phyloP scores from a whole-genome alignment of 2,113 vertebrate genomes.

The Toxotes jaculatrix region DNA sequence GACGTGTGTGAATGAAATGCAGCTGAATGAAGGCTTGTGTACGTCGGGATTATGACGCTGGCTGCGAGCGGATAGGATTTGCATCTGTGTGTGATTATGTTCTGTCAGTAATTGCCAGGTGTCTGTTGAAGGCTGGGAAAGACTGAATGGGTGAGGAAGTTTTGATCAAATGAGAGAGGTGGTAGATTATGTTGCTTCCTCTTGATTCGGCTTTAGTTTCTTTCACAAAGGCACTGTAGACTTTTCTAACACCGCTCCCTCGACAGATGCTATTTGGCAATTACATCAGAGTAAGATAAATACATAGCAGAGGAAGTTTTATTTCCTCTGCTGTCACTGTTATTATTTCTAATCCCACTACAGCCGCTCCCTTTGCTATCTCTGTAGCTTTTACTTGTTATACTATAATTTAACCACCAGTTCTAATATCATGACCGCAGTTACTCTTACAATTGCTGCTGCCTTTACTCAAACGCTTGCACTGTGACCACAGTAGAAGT shows the following conservation, averaged over 20 bases:
- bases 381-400: neutral
- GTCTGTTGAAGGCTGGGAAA: neutral
- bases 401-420: neutral
- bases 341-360: neutral
- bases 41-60: neutral
- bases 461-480: neutral
- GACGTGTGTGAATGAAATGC: slow-evolving; percentile 24
- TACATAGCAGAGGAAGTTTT: neutral
- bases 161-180: slow-evolving; percentile 1
- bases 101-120: slow-evolving; percentile 15
- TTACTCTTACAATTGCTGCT: neutral
- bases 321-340: neutral
- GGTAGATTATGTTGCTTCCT: neutral
- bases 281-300: neutral
- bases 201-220: neutral
- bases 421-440: neutral
- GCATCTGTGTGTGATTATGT: neutral
- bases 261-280: neutral
- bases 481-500: neutral
- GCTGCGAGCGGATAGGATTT: neutral
- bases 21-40: slow-evolving; percentile 3
- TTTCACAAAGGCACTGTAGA: neutral
- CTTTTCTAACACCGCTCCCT: neutral
- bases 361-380: neutral
- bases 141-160: neutral